A percentile compares a stretch with the other conserved stretches of the same genome.
Evolutionary conservation across 2,797 vertebrate species (phyloP).

Genomic region (Bovichtus diacanthus): DNA sequence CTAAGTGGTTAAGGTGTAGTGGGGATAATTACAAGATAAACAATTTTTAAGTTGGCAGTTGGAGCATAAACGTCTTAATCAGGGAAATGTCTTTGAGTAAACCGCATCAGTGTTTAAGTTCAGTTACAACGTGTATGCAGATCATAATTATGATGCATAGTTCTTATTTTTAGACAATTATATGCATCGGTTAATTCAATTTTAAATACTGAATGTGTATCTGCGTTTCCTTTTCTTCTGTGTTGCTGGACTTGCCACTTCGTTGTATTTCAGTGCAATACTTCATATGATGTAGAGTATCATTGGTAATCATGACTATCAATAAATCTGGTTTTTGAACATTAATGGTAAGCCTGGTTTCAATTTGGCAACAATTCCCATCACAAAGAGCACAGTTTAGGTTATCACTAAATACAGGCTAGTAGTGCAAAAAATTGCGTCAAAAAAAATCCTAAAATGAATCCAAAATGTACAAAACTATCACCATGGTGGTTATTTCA

Average conservation of each 20-base stretch:
- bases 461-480: background rate
- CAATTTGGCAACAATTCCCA: background rate
- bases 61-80: background rate
- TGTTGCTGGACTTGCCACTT: background rate
- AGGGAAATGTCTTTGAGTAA: background rate
- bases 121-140: background rate
- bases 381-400: background rate
- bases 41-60: background rate
- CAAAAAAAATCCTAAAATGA: background rate
- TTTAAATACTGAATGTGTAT: background rate
- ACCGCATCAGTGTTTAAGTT: background rate
- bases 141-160: background rate
- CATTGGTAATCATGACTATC: background rate
- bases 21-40: background rate
- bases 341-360: background rate
- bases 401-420: background rate
- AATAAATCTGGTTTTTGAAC: background rate
- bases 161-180: background rate
- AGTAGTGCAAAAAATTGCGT: too few species aligned
- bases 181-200: background rate
- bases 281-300: background rate
- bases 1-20: too few species aligned
- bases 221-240: background rate
- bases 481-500: background rate
- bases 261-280: background rate